Conservation (phyloP, 2,797 vertebrate species). For the Mustela erminea region DNA sequence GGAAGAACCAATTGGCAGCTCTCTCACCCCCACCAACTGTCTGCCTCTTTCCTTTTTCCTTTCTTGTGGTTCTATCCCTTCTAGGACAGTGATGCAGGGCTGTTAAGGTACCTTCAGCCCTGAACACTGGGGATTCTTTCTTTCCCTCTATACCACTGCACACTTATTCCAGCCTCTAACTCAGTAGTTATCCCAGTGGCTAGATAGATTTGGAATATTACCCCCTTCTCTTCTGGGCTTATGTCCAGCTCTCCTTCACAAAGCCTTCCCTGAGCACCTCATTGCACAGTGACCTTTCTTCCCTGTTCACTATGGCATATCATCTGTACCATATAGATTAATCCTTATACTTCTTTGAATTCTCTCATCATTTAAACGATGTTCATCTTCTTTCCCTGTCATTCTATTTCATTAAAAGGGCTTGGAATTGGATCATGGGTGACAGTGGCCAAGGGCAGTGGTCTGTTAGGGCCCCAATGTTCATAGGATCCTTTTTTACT, state of each 20-base stretch:
- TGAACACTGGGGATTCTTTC: not conserved
- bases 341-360: conserved; percentile 48
- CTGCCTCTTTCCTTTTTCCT: not conserved
- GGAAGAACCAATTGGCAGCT: not conserved
- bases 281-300: not conserved
- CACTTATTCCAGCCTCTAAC: conserved; percentile 5
- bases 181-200: not conserved
- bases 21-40: not conserved
- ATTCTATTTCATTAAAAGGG: conserved; percentile 43
- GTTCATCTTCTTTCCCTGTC: conserved; percentile 11
- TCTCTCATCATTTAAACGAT: conserved; percentile 47
- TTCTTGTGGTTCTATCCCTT: not conserved
- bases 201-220: not conserved
- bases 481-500: not conserved
- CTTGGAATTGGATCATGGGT: not conserved
- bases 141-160: not conserved
- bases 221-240: not conserved
- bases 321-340: not conserved
- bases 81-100: not conserved
- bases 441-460: conserved; percentile 25
- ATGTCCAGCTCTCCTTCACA: not conserved
- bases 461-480: conserved; percentile 26
- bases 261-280: not conserved
- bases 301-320: not conserved
- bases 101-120: not conserved